Conservation (phyloP, 2,113 vertebrate species). For the Uria lomvia region DNA sequence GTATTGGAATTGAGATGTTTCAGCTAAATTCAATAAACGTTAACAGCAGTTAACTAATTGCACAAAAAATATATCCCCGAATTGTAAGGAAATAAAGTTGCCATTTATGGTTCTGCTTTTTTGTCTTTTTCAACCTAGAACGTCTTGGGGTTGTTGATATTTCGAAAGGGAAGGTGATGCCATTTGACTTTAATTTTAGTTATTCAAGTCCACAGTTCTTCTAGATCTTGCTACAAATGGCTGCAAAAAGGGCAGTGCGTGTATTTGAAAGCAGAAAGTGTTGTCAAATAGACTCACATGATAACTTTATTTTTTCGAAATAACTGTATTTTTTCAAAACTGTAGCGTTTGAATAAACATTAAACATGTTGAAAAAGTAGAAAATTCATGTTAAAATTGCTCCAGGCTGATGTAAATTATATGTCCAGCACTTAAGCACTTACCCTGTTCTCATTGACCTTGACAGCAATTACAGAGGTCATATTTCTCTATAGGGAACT, state of each 20-base stretch:
- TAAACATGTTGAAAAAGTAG: background rate
- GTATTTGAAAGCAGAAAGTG: background rate
- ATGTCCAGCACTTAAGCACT: background rate
- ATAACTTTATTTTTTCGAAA: background rate
- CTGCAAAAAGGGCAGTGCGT: background rate
- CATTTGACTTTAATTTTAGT: background rate
- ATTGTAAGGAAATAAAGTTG: background rate
- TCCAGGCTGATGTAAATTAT: background rate
- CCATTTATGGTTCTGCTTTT: background rate
- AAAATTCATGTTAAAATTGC: background rate
- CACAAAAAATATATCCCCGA: background rate
- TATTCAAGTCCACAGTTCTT: background rate
- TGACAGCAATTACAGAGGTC: background rate
- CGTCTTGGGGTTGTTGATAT: background rate
- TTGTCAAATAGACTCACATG: background rate
- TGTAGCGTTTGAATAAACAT: background rate
- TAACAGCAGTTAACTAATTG: background rate
- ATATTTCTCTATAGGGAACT: background rate
- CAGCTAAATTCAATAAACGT: background rate
- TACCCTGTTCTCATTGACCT: constrained; percentile 12
- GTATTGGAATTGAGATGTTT: background rate
- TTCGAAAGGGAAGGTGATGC: background rate
- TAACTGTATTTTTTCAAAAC: background rate
- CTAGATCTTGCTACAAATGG: background rate
- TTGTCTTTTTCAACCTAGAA: background rate